These are phyloP conservation scores for Rhipidura dahli DNA, from an alignment of 2,113 vertebrate genomes.

Conservation along the genomic window DNA sequence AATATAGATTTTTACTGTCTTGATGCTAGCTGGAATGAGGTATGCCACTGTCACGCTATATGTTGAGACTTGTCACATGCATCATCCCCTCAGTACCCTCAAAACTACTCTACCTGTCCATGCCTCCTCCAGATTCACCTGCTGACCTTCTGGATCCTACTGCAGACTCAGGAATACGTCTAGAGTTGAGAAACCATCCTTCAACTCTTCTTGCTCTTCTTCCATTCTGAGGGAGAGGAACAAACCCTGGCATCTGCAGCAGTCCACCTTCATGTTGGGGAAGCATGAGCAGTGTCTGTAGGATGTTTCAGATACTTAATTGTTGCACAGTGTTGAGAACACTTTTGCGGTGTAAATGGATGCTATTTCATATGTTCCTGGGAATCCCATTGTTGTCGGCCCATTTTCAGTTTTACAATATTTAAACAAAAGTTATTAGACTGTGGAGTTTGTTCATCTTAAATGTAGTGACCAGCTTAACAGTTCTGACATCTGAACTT, in stretches of 20 bases:
- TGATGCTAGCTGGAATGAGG: not conserved
- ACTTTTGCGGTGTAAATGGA: not conserved
- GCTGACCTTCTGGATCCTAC: not conserved
- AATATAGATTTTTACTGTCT: not conserved
- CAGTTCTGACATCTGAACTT: constrained; percentile 52
- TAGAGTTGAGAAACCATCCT: not conserved
- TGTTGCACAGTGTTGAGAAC: not conserved
- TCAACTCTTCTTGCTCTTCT: not conserved
- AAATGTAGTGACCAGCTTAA: not conserved
- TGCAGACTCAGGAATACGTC: not conserved
- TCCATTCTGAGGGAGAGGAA: not conserved
- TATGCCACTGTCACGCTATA: fast-evolving
- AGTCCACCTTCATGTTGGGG: fast-evolving
- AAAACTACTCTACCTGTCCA: not conserved
- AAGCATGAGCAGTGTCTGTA: not conserved
- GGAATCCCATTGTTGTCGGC: not conserved
- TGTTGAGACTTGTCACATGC: not conserved
- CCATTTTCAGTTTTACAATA: not conserved
- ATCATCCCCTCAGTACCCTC: not conserved
- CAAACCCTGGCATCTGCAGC: not conserved
- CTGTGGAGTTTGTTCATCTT: not conserved
- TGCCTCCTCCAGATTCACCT: not conserved
- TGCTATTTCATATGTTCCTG: not conserved
- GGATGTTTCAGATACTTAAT: not conserved
- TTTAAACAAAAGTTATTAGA: not conserved